Conservation (phyloP, 2,797 vertebrate genomes). For the Hydrolagus colliei region DNA sequence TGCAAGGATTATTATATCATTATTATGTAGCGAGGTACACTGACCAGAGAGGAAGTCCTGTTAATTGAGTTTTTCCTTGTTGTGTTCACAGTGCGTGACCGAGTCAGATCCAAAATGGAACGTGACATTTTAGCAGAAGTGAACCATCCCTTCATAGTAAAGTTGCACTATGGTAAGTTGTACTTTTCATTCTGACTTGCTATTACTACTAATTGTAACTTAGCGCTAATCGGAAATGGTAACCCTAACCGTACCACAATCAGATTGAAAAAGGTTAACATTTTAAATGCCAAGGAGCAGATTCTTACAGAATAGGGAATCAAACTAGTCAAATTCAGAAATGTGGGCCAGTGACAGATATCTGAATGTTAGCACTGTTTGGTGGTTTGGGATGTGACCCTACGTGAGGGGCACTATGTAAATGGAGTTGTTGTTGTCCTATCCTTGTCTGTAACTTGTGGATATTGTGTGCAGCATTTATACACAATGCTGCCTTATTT, state of each 20-base stretch:
- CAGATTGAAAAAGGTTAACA: neutral
- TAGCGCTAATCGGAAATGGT: too few relatives aligned
- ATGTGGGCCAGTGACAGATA: neutral
- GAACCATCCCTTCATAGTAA: constrained; percentile 92
- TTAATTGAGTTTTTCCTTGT: constrained; percentile 32
- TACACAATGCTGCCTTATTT: too few relatives aligned
- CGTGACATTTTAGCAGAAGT: constrained; percentile 91
- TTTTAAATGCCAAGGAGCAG: neutral
- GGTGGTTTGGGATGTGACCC: neutral
- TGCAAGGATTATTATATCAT: too few relatives aligned
- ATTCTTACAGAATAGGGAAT: too few relatives aligned
- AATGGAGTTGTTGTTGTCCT: too few relatives aligned
- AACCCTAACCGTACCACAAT: too few relatives aligned
- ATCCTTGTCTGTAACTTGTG: too few relatives aligned
- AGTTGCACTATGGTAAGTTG: constrained; percentile 84
- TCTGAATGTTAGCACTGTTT: neutral
- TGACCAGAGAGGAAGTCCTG: neutral
- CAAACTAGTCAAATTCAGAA: neutral
- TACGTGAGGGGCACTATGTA: too few relatives aligned
- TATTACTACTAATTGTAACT: neutral
- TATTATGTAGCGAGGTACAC: neutral
- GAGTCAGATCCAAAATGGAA: constrained; percentile 90
- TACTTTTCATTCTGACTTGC: neutral
- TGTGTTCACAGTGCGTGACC: constrained; percentile 71
- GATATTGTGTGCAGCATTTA: too few relatives aligned